Evolutionary conservation across 2,888 invertebrate genomes (phyloP), one percentile per base, ranked within the genome.

Genomic region (Drosophila mettleri): DNA sequence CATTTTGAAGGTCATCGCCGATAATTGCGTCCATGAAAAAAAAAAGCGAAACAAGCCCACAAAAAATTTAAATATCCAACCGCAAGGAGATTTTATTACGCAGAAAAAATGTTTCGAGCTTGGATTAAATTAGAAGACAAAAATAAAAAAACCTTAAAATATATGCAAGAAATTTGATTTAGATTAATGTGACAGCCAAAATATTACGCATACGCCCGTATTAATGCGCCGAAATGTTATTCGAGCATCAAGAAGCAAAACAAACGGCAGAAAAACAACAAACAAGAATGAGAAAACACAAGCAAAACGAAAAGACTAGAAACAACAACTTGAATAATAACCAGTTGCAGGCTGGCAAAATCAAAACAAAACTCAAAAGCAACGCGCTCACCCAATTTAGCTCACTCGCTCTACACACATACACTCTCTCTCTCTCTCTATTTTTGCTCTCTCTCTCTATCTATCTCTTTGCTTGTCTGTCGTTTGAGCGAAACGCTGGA

Each of bases 291-390:
- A 55, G 45, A 68, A 69, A 46, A 63, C 54, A 48, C 66, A 27
- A 79, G 45, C 72, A 64, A 80, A 71, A 62, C 70, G 78, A 84
- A 87, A 80, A 59, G 14, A 16, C 45, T 33, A 60, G 65, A n/a
- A 63, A 67, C 63, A 69, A 69, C 69, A 77, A 61, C 58, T 51
- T 49, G 53, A 67, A 54, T 59, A 67, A 54, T 59, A 84, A 89
- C 86, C 80, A 89, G 89, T 89, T 89, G 86, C 71, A 59, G 68
- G 20, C 31, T 60, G 69, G 45, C 55, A 51, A 68, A 74, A 86
- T 69, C 88, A 88, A 89, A 89, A 89, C 83, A 83, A 89, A 87
- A 60, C 69, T n/a, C 54, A 79, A 18, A 38, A 86, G 64, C 80
- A 72, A 55, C 59, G 31, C 39, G 45, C 53, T 51, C 61, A 51